phyloP scores from a whole-genome alignment of 2,113 vertebrate genomes.

The Scolopax mira region DNA sequence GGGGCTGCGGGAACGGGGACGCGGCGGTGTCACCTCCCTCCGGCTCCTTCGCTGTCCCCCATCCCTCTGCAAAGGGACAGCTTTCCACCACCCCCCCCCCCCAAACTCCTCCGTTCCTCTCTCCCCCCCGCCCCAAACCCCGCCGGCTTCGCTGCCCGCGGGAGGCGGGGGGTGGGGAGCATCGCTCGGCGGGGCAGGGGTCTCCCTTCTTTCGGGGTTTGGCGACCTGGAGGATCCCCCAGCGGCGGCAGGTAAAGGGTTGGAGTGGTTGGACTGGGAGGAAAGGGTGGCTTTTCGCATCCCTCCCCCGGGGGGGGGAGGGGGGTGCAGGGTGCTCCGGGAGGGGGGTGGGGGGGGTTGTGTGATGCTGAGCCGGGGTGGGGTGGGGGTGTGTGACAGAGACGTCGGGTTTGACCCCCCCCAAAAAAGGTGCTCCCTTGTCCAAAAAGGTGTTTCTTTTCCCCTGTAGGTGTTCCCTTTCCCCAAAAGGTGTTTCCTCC shows the following conservation, averaged over 20 bases:
- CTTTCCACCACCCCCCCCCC: too few relatives aligned
- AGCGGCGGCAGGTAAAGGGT: conserved; percentile 9
- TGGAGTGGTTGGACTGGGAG: neutral
- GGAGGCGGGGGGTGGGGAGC: neutral
- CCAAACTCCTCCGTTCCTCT: too few relatives aligned
- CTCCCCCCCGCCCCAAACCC: neutral
- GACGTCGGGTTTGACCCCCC: accelerated
- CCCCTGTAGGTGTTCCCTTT: neutral
- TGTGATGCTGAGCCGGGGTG: neutral
- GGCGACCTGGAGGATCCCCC: neutral
- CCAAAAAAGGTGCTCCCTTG: neutral
- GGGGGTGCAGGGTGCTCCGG: neutral
- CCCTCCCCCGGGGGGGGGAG: neutral
- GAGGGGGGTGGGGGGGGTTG: too few relatives aligned
- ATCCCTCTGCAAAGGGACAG: neutral
- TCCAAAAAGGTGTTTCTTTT: neutral
- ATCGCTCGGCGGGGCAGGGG: neutral
- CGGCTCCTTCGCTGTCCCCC: neutral
- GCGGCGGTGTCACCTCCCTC: neutral
- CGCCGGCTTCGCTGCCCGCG: neutral
- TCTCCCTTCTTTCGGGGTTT: neutral
- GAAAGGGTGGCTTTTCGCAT: neutral
- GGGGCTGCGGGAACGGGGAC: neutral
- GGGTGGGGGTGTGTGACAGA: neutral
- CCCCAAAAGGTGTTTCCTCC: neutral